These are phyloP conservation scores for Equus quagga DNA, from an alignment of 2,113 vertebrate species.

Conservation along the genomic window DNA sequence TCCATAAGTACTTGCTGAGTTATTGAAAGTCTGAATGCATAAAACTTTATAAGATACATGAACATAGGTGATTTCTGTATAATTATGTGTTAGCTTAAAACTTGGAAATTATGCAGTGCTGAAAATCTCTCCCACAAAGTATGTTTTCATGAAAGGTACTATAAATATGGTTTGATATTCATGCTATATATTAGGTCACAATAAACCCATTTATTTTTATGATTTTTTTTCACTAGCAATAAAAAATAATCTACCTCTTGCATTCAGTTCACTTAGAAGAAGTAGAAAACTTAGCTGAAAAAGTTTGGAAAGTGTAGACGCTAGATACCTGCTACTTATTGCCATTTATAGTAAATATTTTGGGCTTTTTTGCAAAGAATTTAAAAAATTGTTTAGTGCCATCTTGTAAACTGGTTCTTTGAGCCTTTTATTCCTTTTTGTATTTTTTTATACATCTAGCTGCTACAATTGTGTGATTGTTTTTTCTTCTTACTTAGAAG, in stretches of 20 bases:
- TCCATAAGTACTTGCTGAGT: constrained; percentile 1
- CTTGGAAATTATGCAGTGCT: constrained; percentile 15
- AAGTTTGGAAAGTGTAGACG: not conserved
- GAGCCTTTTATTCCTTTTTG: not conserved
- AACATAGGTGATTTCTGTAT: not conserved
- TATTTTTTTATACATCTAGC: not conserved
- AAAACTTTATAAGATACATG: constrained; percentile 14
- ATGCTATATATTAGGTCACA: not conserved
- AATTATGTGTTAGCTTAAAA: constrained; percentile 25
- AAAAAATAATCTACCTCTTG: constrained; percentile 16
- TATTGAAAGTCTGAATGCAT: not conserved
- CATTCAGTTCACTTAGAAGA: constrained; percentile 38
- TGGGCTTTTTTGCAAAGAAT: not conserved
- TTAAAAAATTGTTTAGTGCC: not conserved
- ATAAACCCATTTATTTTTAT: constrained; percentile 16
- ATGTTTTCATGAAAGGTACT: constrained; percentile 28
- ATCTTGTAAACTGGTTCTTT: constrained; percentile 22
- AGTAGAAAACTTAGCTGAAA: constrained; percentile 41
- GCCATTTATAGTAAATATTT: constrained; percentile 34
- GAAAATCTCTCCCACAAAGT: not conserved
- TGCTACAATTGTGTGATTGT: constrained; percentile 2
- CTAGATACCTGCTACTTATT: not conserved
- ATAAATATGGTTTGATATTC: constrained; percentile 28
- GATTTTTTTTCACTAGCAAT: not conserved
- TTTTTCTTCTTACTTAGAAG: constrained; percentile 77